Percentiles rank a stretch among this genome's conserved stretches.
Evolutionary conservation across 2,797 vertebrate species (phyloP).

Genomic region (Rhynchonycteris naso): DNA sequence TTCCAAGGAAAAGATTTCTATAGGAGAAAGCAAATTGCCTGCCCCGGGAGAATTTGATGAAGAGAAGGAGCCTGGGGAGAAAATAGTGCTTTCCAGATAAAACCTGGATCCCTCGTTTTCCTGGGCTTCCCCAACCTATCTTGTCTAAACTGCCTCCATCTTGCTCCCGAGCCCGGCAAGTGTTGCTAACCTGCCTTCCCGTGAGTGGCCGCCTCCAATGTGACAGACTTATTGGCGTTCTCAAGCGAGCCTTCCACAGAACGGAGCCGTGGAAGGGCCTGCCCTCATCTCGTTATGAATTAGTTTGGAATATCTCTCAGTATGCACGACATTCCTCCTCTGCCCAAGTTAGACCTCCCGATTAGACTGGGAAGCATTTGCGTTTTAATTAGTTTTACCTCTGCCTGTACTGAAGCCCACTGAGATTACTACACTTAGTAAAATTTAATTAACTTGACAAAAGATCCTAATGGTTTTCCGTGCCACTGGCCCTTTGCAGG

Average conservation of each 20-base stretch:
- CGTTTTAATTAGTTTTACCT: constrained; percentile 94
- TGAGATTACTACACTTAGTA: constrained; percentile 92
- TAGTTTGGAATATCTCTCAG: constrained; percentile 86
- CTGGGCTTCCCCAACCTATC: background rate
- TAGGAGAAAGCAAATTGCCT: background rate
- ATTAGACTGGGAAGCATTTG: constrained; percentile 92
- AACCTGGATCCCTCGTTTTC: background rate
- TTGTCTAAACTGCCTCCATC: constrained; percentile 1
- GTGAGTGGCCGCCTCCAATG: constrained; percentile 70
- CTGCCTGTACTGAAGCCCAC: constrained; percentile 89
- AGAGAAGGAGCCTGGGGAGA: constrained; percentile 31
- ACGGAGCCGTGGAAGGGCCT: constrained; percentile 82
- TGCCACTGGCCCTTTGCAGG: constrained; percentile 87
- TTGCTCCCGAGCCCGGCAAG: background rate
- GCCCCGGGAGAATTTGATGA: constrained; percentile 56
- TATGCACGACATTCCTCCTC: constrained; percentile 85
- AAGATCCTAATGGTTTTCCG: constrained; percentile 94
- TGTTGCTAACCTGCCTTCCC: constrained; percentile 54
- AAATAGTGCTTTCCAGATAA: constrained; percentile 47
- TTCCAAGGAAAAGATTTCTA: constrained; percentile 2
- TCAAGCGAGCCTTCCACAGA: constrained; percentile 82
- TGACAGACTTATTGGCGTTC: constrained; percentile 77
- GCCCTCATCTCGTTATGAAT: constrained; percentile 84
- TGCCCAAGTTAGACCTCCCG: constrained; percentile 85
- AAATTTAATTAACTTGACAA: constrained; percentile 96